Percentiles rank a stretch among this genome's conserved stretches.
Evolutionary conservation across 2,113 vertebrate genomes (phyloP).

Genomic region (Cololabis saira): DNA sequence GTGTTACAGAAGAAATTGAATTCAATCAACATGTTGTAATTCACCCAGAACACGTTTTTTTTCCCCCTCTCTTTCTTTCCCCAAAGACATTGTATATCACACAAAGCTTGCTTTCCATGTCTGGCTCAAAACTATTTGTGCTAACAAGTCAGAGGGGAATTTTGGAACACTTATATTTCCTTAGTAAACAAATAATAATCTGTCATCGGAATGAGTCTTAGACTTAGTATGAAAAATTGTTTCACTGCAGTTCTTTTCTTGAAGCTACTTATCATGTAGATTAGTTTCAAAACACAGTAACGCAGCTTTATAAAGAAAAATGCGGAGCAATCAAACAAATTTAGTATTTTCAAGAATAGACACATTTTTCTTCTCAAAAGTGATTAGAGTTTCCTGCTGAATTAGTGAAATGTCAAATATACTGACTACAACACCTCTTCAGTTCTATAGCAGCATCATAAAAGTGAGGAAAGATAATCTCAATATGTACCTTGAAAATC

Average conservation of each 20-base stretch:
- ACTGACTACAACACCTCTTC: no score
- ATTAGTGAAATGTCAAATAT: no score
- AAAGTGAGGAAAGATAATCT: no score
- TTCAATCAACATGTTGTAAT: slow-evolving; percentile 13
- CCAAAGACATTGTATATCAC: background rate
- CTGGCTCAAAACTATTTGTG: background rate
- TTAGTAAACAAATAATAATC: no score
- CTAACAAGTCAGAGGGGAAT: background rate
- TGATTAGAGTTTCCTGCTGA: no score
- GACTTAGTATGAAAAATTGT: background rate
- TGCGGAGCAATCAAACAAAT: no score
- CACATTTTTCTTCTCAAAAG: no score
- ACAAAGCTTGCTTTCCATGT: background rate
- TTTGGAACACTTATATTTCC: no score
- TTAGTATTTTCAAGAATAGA: no score
- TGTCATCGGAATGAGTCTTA: background rate
- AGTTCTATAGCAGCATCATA: no score
- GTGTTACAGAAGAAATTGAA: slow-evolving; percentile 37
- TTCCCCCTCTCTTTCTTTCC: background rate
- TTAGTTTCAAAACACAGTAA: background rate
- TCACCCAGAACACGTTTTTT: slow-evolving; percentile 2
- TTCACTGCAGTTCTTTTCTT: background rate
- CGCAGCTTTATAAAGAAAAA: no score
- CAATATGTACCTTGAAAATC: no score
- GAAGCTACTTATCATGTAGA: background rate